Evolutionary conservation across 2,797 vertebrate genomes (phyloP).

Genomic region (Macropodus opercularis): DNA sequence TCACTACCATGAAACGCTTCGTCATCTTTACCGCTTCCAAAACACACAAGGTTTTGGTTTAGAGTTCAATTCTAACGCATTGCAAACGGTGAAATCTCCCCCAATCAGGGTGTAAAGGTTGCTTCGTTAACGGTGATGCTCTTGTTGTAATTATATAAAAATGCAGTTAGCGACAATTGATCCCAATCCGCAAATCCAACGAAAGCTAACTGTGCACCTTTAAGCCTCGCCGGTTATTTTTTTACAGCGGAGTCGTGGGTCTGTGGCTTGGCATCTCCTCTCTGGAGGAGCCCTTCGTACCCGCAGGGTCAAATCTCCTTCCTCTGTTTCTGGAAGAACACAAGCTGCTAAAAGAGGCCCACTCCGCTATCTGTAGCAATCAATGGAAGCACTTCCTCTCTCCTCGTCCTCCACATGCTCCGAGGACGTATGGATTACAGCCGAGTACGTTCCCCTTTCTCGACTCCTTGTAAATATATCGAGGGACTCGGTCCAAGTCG

Average conservation of each 20-base stretch:
- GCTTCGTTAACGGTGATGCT: too few relatives aligned
- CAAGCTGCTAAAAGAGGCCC: slow-evolving; percentile 59
- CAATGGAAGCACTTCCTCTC: slow-evolving; percentile 68
- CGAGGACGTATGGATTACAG: slow-evolving; percentile 52
- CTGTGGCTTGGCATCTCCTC: slow-evolving; percentile 65
- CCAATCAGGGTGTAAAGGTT: too few relatives aligned
- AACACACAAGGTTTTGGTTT: too few relatives aligned
- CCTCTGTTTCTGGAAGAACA: slow-evolving; percentile 60
- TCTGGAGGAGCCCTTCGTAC: slow-evolving; percentile 67
- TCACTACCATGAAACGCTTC: too few relatives aligned
- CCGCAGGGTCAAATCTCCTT: slow-evolving; percentile 74
- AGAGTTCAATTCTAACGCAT: too few relatives aligned
- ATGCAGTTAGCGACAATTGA: too few relatives aligned
- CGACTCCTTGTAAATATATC: slow-evolving; percentile 48
- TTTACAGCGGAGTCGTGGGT: slow-evolving; percentile 61
- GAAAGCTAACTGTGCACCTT: background rate
- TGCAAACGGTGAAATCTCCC: too few relatives aligned
- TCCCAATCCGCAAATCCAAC: too few relatives aligned
- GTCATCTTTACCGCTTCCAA: too few relatives aligned
- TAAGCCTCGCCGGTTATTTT: slow-evolving; percentile 36
- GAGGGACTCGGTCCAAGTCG: slow-evolving; percentile 22
- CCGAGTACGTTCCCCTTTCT: slow-evolving; percentile 36
- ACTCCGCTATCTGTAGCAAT: slow-evolving; percentile 63
- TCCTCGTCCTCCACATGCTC: slow-evolving; percentile 58
- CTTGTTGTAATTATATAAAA: too few relatives aligned